A percentile compares a stretch with the other conserved stretches of the same genome.
phyloP scores from a whole-genome alignment of 2,888 invertebrate genomes.

The Eurytoma adleriae region DNA sequence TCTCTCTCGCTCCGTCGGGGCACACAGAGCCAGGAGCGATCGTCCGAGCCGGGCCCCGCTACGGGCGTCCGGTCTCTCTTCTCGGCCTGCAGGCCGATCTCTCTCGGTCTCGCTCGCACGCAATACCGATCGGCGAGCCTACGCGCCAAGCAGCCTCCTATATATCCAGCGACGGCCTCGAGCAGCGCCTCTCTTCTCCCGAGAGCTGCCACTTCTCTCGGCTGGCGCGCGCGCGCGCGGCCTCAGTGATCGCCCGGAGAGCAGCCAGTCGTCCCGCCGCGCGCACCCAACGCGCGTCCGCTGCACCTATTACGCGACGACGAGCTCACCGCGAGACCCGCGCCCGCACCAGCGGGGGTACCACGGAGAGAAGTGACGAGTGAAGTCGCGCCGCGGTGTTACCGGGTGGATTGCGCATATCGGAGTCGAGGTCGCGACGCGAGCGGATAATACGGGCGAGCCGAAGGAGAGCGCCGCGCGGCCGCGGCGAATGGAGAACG shows the following conservation, averaged over 20 bases:
- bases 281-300: too few relatives aligned
- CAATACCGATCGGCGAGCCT: background rate
- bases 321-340: background rate
- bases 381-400: too few relatives aligned
- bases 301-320: background rate
- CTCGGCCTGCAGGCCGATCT: background rate
- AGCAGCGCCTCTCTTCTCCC: conserved; percentile 31
- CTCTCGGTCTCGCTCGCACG: conserved; percentile 10
- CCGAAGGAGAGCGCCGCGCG: conserved; percentile 3
- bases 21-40: background rate
- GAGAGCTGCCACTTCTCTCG: background rate
- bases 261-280: conserved; percentile 14
- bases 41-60: background rate
- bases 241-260: conserved; percentile 46
- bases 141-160: too few relatives aligned
- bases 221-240: conserved; percentile 2
- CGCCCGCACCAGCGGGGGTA: background rate
- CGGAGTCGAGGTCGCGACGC: too few relatives aligned
- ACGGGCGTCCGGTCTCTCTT: background rate
- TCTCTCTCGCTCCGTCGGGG: conserved; percentile 19
- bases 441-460: background rate
- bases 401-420: too few relatives aligned
- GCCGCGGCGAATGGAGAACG: conserved; percentile 39
- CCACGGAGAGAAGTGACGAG: too few relatives aligned
- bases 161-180: conserved; percentile 37